Percentiles rank a stretch among this genome's conserved stretches.
These are phyloP conservation scores for Phyllotreta striolata DNA, from an alignment of 2,888 invertebrate species.

Conservation along the genomic window DNA sequence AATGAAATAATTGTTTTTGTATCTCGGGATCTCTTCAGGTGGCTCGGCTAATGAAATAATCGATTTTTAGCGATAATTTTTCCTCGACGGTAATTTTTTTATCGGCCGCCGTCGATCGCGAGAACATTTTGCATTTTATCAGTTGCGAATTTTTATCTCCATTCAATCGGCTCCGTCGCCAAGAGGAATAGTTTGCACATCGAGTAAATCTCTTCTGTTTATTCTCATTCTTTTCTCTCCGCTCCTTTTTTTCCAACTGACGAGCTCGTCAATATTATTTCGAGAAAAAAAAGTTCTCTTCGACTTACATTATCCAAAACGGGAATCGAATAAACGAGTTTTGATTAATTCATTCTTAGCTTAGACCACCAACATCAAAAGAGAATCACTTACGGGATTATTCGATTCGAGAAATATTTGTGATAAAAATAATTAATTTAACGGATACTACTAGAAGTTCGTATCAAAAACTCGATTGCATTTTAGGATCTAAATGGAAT, in stretches of 20 bases:
- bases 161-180: too few relatives aligned
- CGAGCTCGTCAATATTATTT: too few relatives aligned
- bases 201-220: too few relatives aligned
- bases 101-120: not conserved
- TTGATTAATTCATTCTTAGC: constrained; percentile 26
- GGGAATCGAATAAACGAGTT: constrained; percentile 19
- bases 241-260: too few relatives aligned
- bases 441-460: too few relatives aligned
- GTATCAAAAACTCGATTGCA: too few relatives aligned
- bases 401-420: too few relatives aligned
- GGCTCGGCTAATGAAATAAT: constrained; percentile 13
- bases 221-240: too few relatives aligned
- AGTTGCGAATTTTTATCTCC: too few relatives aligned
- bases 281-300: not conserved
- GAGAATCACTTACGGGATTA: not conserved
- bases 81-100: constrained; percentile 1
- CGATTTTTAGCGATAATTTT: constrained; percentile 8
- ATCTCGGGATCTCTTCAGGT: constrained; percentile 28
- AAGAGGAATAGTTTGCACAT: too few relatives aligned
- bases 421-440: too few relatives aligned
- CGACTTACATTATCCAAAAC: constrained; percentile 15
- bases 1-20: constrained; percentile 34
- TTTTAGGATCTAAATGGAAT: too few relatives aligned
- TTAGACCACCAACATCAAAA: constrained; percentile 26
- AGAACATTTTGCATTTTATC: not conserved